Evolutionary conservation across 2,888 invertebrate genomes (phyloP), one percentile per base, ranked within the genome.

Genomic region (Tenthredo notha): DNA sequence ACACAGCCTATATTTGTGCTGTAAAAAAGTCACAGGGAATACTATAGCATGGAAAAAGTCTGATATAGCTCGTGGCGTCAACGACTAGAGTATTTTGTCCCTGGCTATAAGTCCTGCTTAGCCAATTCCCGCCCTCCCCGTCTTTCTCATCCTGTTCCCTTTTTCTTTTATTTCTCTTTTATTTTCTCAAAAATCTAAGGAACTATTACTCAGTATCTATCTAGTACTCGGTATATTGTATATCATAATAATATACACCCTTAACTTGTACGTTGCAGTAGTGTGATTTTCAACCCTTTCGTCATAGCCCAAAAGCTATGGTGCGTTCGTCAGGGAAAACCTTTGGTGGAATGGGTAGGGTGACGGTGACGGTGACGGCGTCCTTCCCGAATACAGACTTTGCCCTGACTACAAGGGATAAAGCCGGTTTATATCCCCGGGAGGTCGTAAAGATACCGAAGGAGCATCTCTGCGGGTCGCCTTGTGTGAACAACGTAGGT

Each of bases 381-480:
- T 25, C 54, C n/a, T 54, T 50, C 18, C 78, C 83, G 67, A 67
- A 67, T 83, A 47, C 83, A 21, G 83, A 83, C 83, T 83, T 70
- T 70, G 83, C 29, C 84, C 75, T 33, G 83, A 61, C 75, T 88
- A 89, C 87, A 88, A 87, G 85, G 91, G 91, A 91, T 91, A 91
- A 91, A 89, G 88, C 88, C 89, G 88, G 88, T 91, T 91, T 91
- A 91, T 90, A 91, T 90, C 89, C 89, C 89, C 88, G 86, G 88
- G 88, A 90, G 90, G 89, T 90, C 89, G 89, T 90, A 91, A 91
- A 91, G 91, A 91, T 91, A 91, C 89, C 87, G 72, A 86, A 85
- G 72, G 86, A 86, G 88, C 88, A 85, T 86, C 85, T 83, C 67
- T 50, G 65, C 83, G 83, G 83, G 83, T 83, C 33, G 43, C 83